These are phyloP conservation scores for Vombatus ursinus DNA, from an alignment of 2,113 vertebrate species.

Conservation along the genomic window DNA sequence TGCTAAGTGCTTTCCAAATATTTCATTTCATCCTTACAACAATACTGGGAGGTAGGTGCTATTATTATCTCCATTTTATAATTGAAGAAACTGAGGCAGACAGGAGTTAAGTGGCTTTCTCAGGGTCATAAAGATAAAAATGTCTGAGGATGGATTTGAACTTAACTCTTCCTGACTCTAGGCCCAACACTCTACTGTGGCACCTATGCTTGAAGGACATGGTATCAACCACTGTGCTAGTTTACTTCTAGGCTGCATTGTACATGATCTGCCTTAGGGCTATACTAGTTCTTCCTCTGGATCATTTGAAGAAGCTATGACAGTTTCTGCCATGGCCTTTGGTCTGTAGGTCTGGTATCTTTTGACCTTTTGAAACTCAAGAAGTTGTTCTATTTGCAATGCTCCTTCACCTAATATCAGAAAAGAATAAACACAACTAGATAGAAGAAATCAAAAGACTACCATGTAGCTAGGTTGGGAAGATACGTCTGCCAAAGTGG, in stretches of 20 bases:
- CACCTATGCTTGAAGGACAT: not conserved
- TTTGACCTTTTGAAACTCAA: not conserved
- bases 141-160: not conserved
- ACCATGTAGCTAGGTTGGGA: not conserved
- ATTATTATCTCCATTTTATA: not conserved
- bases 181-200: not conserved
- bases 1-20: not conserved
- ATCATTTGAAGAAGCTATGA: no score
- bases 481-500: not conserved
- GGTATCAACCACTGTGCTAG: not conserved
- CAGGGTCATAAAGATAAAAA: not conserved
- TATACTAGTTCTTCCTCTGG: no score
- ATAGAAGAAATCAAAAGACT: not conserved
- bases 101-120: not conserved
- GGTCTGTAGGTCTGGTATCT: not conserved
- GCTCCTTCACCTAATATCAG: not conserved
- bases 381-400: not conserved
- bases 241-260: not conserved
- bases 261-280: no score
- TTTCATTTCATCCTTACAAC: not conserved
- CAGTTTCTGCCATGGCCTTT: not conserved
- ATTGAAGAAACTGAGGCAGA: not conserved
- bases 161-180: not conserved
- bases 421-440: not conserved
- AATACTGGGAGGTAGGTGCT: not conserved